Evolutionary conservation across 2,888 invertebrate species (phyloP), one percentile per base, ranked within the genome.

Genomic region (Schizaphis graminum): DNA sequence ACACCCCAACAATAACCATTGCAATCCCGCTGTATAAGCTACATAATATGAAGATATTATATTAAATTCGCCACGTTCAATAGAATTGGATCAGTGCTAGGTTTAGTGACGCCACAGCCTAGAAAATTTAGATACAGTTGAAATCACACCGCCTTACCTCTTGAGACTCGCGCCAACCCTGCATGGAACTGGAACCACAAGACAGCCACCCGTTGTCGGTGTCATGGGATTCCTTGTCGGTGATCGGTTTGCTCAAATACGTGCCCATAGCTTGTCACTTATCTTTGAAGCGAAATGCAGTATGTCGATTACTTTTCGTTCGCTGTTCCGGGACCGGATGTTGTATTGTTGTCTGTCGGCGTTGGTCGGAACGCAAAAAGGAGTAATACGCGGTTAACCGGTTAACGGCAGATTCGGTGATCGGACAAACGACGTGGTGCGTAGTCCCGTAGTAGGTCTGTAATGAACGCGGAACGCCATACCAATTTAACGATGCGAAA

Each of bases 91-190:
- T 21, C 21, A 1, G 77, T 8, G 8, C 21, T 67, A 77, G 3
- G 77, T 16, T 0, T 5, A 21, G 35, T 8, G 21, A 35, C 21
- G 8, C 21, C 0, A n/a, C 67, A 21, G 77, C 21, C 21, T 21
- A 35, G 77, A 2, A 7, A 41, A 35, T 77, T 3, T 21, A 35
- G 16, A 77, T 16, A 77, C 35, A 35, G 77, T 77, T 77, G 0
- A 77, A 77, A 77, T 77, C 77, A 21, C 21, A 35, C 35, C 0
- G 11, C 16, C 16, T 96, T 97, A 99, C 99, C 98, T 99, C 99
- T 97, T 99, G 99, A 96, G 98, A 98, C 96, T 98, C 97, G 96
- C 99, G 98, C 99, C 99, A 99, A 96, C 99, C 99, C 96, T 99
- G 99, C 99, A 99, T 99, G 95, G 99, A 98, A 96, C 99, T 99